Percentiles rank a stretch among this genome's conserved stretches.
Evolutionary conservation across 2,113 vertebrate species (phyloP).

Genomic region (Procavia capensis): DNA sequence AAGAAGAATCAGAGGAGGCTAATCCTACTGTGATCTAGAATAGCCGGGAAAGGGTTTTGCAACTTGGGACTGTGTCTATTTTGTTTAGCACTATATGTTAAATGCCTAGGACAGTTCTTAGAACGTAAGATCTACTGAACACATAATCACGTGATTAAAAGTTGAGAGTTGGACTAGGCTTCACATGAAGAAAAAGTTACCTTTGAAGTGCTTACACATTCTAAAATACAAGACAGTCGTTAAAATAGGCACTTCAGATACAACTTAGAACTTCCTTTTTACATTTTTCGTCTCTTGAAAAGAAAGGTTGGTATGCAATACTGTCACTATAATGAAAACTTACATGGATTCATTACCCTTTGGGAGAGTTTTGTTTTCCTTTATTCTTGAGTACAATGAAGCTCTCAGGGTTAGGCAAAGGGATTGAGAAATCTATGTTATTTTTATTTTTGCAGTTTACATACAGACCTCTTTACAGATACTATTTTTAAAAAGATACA

Average conservation of each 20-base stretch:
- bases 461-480: not conserved
- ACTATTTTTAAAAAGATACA: not conserved
- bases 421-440: not conserved
- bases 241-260: not conserved
- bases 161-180: not conserved
- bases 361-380: not conserved
- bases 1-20: not conserved
- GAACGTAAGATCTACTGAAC: not conserved
- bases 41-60: not conserved
- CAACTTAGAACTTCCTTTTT: not conserved
- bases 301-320: not conserved
- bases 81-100: not conserved
- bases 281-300: not conserved
- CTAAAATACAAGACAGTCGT: not conserved
- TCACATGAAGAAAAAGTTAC: not conserved
- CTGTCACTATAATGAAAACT: not conserved
- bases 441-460: not conserved
- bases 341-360: not conserved
- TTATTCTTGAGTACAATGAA: not conserved
- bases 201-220: not conserved
- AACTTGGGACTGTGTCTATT: rapidly evolving
- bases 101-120: not conserved
- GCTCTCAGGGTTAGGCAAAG: not conserved
- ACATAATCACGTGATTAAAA: not conserved
- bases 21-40: not conserved